Conservation (phyloP, 2,797 vertebrate genomes). For the Choloepus didactylus region DNA sequence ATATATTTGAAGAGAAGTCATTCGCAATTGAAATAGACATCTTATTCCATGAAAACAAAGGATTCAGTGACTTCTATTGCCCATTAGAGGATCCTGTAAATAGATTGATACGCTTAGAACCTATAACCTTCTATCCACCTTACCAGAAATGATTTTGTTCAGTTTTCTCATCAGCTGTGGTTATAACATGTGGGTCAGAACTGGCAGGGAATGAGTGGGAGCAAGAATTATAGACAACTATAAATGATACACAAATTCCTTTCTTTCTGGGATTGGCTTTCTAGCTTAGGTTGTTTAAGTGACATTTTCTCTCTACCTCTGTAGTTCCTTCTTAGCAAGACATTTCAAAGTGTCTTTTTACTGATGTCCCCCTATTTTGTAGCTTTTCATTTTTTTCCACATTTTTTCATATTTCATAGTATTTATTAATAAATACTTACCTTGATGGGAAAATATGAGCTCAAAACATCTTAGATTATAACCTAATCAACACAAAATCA, state of each 20-base stretch:
- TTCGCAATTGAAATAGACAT: background rate
- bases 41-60: conserved; percentile 41
- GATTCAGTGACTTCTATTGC: background rate
- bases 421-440: background rate
- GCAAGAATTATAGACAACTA: background rate
- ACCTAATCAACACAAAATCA: background rate
- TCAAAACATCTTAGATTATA: conserved; percentile 39
- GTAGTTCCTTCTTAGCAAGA: conserved; percentile 12
- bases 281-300: conserved; percentile 11
- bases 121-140: background rate
- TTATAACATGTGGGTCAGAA: background rate
- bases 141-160: background rate
- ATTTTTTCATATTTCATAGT: background rate
- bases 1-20: background rate
- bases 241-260: background rate
- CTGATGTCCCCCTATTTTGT: background rate
- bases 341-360: conserved; percentile 34
- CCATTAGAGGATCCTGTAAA: background rate
- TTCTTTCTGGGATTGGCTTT: background rate
- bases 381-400: background rate
- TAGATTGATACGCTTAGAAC: background rate
- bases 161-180: background rate
- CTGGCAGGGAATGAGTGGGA: background rate
- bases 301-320: background rate
- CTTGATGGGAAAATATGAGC: conserved; percentile 49